These are phyloP conservation scores for Monochamus alternatus DNA, from an alignment of 2,888 invertebrate genomes.

Conservation along the genomic window DNA sequence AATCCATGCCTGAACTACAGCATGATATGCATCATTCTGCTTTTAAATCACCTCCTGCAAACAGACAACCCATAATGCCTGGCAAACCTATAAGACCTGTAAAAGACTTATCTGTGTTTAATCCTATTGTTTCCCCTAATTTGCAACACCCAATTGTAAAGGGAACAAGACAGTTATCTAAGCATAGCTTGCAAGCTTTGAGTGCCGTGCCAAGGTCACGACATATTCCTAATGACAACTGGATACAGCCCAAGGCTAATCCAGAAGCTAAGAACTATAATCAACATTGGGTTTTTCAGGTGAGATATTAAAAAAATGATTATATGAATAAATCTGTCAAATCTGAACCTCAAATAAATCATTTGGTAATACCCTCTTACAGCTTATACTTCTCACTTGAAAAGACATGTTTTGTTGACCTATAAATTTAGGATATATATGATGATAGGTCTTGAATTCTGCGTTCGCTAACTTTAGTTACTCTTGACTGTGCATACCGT, in stretches of 20 bases:
- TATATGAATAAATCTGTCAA: neutral
- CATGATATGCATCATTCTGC: conserved; percentile 68
- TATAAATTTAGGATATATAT: neutral
- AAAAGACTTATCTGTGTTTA: conserved; percentile 57
- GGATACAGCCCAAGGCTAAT: conserved; percentile 80
- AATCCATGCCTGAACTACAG: conserved; percentile 68
- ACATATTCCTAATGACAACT: conserved; percentile 80
- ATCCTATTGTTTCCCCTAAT: conserved; percentile 53
- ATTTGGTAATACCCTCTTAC: too few relatives aligned
- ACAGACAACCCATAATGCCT: conserved; percentile 71
- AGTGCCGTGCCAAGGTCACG: conserved; percentile 87
- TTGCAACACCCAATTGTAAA: conserved; percentile 44
- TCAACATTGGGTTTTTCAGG: conserved; percentile 94
- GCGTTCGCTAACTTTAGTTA: neutral
- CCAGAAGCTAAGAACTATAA: conserved; percentile 76
- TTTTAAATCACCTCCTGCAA: conserved; percentile 63
- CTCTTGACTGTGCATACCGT: neutral
- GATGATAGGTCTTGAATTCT: neutral
- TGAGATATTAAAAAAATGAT: conserved; percentile 61
- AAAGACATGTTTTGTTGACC: neutral
- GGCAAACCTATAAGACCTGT: conserved; percentile 74
- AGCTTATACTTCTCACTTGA: neutral
- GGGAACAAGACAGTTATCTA: conserved; percentile 76
- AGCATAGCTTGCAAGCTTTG: conserved; percentile 72
- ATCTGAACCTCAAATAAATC: too few relatives aligned